Evolutionary conservation across 92 coral and sea anemone genomes (phyloP).

Genomic region (Micromussa lordhowensis): DNA sequence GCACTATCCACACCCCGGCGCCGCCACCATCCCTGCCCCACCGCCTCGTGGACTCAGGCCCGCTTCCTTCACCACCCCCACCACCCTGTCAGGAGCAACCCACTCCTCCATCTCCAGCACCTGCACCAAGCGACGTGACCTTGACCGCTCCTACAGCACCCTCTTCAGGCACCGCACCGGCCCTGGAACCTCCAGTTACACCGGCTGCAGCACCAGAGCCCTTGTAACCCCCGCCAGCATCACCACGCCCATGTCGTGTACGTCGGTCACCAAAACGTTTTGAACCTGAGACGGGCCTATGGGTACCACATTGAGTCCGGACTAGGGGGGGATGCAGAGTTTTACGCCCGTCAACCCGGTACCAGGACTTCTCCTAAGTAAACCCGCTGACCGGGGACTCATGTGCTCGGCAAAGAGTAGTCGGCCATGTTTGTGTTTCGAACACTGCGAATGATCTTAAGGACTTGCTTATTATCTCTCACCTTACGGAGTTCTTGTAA

Average conservation of each 20-base stretch:
- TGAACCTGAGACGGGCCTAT: constrained; percentile 70
- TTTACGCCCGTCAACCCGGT: constrained; percentile 6
- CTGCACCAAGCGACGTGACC: background rate
- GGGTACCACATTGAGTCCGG: constrained; percentile 67
- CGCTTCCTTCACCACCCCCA: constrained; percentile 14
- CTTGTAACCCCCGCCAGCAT: constrained; percentile 10
- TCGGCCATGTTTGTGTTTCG: constrained; percentile 48
- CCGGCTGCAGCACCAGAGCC: constrained; percentile 15
- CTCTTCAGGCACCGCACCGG: constrained; percentile 6
- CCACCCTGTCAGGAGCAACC: constrained; percentile 35
- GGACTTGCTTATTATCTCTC: background rate
- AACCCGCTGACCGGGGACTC: constrained; percentile 40
- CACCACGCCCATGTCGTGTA: constrained; percentile 49
- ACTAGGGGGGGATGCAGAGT: constrained; percentile 57
- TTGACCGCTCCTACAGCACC: constrained; percentile 15
- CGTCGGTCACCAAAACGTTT: constrained; percentile 62
- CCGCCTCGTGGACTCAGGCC: background rate
- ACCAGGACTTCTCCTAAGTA: constrained; percentile 19
- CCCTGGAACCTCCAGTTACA: constrained; percentile 23
- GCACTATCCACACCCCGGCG: constrained; percentile 1
- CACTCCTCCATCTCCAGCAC: constrained; percentile 9
- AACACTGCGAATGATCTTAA: background rate
- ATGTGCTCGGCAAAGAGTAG: background rate
- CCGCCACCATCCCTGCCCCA: constrained; percentile 12
- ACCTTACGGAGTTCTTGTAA: too few relatives aligned